These are phyloP conservation scores for Bedellia somnulentella DNA, from an alignment of 2,888 invertebrate species.

Conservation along the genomic window DNA sequence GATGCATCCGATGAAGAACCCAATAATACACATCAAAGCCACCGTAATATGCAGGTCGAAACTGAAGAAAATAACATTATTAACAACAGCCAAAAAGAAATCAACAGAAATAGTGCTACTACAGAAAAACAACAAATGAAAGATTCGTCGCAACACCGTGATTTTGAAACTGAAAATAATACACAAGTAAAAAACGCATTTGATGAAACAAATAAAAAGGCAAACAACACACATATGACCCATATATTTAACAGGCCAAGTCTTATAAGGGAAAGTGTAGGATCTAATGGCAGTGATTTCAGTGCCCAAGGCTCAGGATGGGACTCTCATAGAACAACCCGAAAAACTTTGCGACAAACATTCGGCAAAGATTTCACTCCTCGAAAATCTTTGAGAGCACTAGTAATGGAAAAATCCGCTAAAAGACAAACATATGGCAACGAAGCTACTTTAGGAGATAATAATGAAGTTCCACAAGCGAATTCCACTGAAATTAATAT, in stretches of 20 bases:
- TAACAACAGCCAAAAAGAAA: too few species aligned
- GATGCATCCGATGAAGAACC: too few species aligned
- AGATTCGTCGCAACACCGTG: too few species aligned
- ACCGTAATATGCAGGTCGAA: too few species aligned
- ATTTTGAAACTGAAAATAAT: not conserved
- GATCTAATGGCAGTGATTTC: slow-evolving; percentile 24
- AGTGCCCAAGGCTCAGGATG: slow-evolving; percentile 40
- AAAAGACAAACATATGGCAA: slow-evolving; percentile 22
- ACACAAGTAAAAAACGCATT: not conserved
- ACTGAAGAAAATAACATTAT: too few species aligned
- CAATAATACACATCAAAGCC: too few species aligned
- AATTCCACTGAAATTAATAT: slow-evolving; percentile 12
- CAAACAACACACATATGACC: not conserved
- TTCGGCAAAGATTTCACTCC: slow-evolving; percentile 40
- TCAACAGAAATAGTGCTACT: too few species aligned
- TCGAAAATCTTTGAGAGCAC: slow-evolving; percentile 34
- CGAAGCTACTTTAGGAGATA: slow-evolving; percentile 17
- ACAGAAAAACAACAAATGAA: too few species aligned
- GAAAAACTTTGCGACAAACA: slow-evolving; percentile 39
- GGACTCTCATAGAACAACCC: slow-evolving; percentile 45
- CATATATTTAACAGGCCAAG: not conserved
- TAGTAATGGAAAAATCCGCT: slow-evolving; percentile 44
- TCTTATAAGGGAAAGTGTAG: not conserved
- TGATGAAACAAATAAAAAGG: not conserved
- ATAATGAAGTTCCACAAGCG: slow-evolving; percentile 14